Conservation (phyloP, 2,113 vertebrate genomes). For the Lophochroa leadbeateri region DNA sequence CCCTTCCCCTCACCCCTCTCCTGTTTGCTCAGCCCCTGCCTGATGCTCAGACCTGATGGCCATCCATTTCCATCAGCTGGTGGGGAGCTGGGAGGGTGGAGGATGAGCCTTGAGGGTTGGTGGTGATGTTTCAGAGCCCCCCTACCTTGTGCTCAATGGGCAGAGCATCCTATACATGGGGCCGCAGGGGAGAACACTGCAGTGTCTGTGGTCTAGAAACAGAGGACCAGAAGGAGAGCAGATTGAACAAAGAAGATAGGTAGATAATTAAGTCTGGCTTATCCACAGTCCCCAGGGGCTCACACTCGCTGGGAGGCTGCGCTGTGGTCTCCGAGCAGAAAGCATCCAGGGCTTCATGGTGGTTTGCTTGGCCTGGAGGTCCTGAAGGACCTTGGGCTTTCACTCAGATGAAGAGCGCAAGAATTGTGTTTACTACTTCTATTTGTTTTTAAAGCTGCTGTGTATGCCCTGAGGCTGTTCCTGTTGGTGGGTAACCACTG, state of each 20-base stretch:
- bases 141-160: neutral
- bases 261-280: neutral
- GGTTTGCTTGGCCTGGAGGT: neutral
- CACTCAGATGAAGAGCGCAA: neutral
- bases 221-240: neutral
- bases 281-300: neutral
- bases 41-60: neutral
- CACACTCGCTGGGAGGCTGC: rapidly evolving
- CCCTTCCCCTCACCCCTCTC: neutral
- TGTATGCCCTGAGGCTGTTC: neutral
- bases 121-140: neutral
- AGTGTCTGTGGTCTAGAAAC: neutral
- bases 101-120: neutral
- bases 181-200: rapidly evolving
- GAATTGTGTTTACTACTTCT: neutral
- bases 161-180: neutral
- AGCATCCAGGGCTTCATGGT: rapidly evolving
- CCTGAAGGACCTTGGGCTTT: neutral
- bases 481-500: rapidly evolving
- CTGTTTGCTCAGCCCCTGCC: neutral
- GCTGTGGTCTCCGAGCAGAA: rapidly evolving
- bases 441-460: neutral
- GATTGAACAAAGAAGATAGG: neutral
- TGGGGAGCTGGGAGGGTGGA: neutral
- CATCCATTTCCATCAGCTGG: neutral